A percentile compares a stretch with the other conserved stretches of the same genome.
Evolutionary conservation across 2,797 vertebrate species (phyloP).

Genomic region (Peromyscus melanophrys): DNA sequence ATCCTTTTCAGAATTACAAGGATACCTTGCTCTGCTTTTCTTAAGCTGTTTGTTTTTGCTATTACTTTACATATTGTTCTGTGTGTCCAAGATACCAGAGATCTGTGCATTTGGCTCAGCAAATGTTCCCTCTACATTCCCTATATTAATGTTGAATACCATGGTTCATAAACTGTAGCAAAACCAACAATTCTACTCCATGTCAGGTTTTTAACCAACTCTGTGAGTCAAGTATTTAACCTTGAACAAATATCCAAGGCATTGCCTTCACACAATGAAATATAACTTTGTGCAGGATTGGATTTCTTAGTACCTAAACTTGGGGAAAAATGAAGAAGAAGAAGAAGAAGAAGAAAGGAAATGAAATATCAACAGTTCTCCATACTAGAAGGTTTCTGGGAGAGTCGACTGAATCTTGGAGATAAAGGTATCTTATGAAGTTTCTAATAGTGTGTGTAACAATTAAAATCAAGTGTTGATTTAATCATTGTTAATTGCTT

Average conservation of each 20-base stretch:
- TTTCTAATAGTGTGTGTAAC: neutral
- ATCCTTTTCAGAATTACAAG: conserved; percentile 86
- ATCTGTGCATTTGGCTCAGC: conserved; percentile 58
- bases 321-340: neutral
- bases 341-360: neutral
- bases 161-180: conserved; percentile 69
- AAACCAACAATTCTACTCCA: conserved; percentile 73
- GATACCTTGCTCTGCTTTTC: conserved; percentile 81
- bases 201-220: conserved; percentile 64
- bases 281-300: conserved; percentile 46
- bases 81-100: conserved; percentile 75
- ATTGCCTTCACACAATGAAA: conserved; percentile 3
- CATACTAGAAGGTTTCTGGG: neutral
- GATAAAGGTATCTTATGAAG: neutral
- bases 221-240: conserved; percentile 66
- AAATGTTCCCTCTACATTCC: conserved; percentile 32
- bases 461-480: conserved; percentile 8
- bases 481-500: conserved; percentile 24
- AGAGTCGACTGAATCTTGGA: neutral
- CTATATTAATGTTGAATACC: conserved; percentile 62
- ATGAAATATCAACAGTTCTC: conserved; percentile 10
- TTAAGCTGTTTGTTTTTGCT: conserved; percentile 86
- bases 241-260: conserved; percentile 73
- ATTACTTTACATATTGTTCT: conserved; percentile 82
- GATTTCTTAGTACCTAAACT: conserved; percentile 14